phyloP scores from a whole-genome alignment of 2,797 vertebrate genomes.

The Enteromius trimaculatus region DNA sequence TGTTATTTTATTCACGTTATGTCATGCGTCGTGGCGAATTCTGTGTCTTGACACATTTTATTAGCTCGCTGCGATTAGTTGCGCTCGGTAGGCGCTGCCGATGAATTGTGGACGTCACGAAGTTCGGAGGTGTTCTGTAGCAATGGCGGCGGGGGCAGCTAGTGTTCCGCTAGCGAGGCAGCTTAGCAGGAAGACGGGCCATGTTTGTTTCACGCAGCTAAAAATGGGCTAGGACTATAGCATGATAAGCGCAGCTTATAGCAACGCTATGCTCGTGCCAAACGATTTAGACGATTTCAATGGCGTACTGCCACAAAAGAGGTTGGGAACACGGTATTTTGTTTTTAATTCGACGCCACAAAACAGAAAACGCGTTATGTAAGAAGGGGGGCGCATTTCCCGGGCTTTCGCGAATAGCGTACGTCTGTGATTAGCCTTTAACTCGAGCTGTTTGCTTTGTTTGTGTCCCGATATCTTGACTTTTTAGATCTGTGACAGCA shows the following conservation, averaged over 20 bases:
- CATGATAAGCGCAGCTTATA: conserved; percentile 62
- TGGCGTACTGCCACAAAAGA: neutral
- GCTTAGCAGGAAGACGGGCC: conserved; percentile 73
- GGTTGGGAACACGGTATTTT: neutral
- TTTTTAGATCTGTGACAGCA: neutral
- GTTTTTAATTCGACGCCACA: neutral
- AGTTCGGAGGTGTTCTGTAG: conserved; percentile 36
- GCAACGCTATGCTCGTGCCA: neutral
- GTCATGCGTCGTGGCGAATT: neutral
- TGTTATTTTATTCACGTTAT: neutral
- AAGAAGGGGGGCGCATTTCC: conserved; percentile 68
- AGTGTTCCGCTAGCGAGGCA: conserved; percentile 58
- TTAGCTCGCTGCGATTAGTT: neutral
- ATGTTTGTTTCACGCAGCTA: conserved; percentile 69
- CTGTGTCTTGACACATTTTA: neutral
- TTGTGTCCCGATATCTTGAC: neutral
- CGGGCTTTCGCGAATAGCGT: conserved; percentile 71
- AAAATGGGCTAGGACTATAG: conserved; percentile 56
- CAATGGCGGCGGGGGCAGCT: conserved; percentile 71
- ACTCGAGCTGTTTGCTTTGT: conserved; percentile 46
- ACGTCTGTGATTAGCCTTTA: conserved; percentile 69
- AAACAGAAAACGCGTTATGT: conserved; percentile 38
- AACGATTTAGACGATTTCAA: neutral
- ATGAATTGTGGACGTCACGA: conserved; percentile 26
- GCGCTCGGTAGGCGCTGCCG: neutral